Base-by-base conservation (phyloP, 1,140 invertebrate species). In the Alviniconcha marisindica region DNA sequence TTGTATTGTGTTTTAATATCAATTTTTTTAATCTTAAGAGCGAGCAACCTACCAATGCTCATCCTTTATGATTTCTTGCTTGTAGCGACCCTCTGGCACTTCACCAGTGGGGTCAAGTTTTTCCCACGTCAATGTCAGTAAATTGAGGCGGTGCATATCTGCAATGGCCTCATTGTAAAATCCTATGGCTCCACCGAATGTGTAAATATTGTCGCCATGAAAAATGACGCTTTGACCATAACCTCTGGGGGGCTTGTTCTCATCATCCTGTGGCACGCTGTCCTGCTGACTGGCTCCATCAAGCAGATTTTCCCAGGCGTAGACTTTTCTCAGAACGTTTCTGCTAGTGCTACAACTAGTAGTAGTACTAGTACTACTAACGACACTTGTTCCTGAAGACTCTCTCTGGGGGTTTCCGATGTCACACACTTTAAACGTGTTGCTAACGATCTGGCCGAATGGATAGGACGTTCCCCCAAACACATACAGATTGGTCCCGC, bases 201-300 rank as follows among this genome's bases (percentile, higher is more conserved):
- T 60, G 69, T 85, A 88, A 18, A 88, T 40, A n/a, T 76, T 63
- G 51, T 85, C 63, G 33, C 81, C 83, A 24, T 85, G 86, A 48
- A 88, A 85, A 40, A 88, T 71, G 42, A 88, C 21, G 77, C 85
- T 87, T 44, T 87, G 87, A 44, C 87, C 87, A 44, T 88, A 88
- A 2, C 85, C 87, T 69, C 80, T 73, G 5, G 79, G 79, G 2
- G 85, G 87, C 21, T 74, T 60, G 7, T 77, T 60, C 73, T 84
- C 82, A 21, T 84, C 87, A 40, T 71, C 36, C 0, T 71, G 10
- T 21, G 15, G 15, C 2, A 4, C 42, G 1, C 31, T 76, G 36
- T 44, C 73, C 42, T 76, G 73, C 24, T 40, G 33, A 12, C 40
- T 76, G 73, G 44, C 5, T 5, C 44, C 44, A 18, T 48, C 44